A percentile compares a stretch with the other conserved stretches of the same genome.
Evolutionary conservation across 2,888 invertebrate genomes (phyloP).

Genomic region (Eupithecia vulgata): DNA sequence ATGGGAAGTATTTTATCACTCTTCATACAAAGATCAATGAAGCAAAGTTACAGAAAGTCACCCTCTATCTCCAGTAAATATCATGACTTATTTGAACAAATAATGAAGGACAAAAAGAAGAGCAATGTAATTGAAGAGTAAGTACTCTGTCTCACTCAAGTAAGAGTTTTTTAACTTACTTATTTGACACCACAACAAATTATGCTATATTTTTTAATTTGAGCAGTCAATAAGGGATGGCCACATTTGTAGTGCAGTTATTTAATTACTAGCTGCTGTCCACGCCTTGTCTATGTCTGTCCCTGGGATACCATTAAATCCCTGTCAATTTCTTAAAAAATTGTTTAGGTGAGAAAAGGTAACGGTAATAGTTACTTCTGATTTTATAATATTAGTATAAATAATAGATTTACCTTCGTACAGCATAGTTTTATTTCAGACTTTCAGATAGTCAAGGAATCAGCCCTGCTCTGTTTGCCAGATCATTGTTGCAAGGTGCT

Average conservation of each 20-base stretch:
- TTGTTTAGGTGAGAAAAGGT: too few relatives aligned
- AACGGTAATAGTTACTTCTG: too few relatives aligned
- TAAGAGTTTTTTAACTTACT: too few relatives aligned
- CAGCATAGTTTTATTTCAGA: slow-evolving; percentile 50
- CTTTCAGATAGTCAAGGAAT: slow-evolving; percentile 75
- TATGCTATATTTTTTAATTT: background rate
- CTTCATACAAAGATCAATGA: slow-evolving; percentile 86
- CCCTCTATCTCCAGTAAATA: slow-evolving; percentile 83
- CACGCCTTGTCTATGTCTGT: too few relatives aligned
- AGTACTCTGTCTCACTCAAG: slow-evolving; percentile 58
- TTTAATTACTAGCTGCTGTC: too few relatives aligned
- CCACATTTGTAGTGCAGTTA: background rate
- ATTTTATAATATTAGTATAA: too few relatives aligned
- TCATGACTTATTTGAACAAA: slow-evolving; percentile 81
- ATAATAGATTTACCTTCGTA: background rate
- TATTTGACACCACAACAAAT: background rate
- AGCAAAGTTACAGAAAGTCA: slow-evolving; percentile 84
- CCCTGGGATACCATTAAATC: too few relatives aligned
- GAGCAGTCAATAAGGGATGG: background rate
- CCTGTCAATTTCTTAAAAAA: too few relatives aligned
- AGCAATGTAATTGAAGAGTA: slow-evolving; percentile 86
- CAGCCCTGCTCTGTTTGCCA: slow-evolving; percentile 74
- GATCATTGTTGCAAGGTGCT: slow-evolving; percentile 77
- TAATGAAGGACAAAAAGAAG: slow-evolving; percentile 74
- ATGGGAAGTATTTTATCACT: slow-evolving; percentile 88